Evolutionary conservation across 1,140 invertebrate genomes (phyloP).

Genomic region (Euura saliciscinereae): DNA sequence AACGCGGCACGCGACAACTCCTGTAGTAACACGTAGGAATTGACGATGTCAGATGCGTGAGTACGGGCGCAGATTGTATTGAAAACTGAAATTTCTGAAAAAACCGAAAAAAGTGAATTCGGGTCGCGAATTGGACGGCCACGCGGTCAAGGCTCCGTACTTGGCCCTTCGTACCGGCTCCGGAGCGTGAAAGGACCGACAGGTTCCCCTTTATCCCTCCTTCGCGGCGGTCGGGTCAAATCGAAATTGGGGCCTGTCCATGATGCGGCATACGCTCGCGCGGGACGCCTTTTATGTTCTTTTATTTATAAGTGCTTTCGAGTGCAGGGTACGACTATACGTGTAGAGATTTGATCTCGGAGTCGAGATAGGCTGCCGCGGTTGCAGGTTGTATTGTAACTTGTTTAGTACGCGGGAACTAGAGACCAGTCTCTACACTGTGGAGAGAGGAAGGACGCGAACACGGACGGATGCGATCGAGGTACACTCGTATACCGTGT

Average conservation of each 20-base stretch:
- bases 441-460: background rate
- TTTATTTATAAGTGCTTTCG: too few relatives aligned
- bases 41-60: too few relatives aligned
- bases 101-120: background rate
- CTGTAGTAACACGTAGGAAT: too few relatives aligned
- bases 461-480: background rate
- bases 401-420: background rate
- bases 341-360: background rate
- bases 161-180: background rate
- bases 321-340: too few relatives aligned
- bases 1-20: too few relatives aligned
- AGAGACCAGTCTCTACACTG: background rate
- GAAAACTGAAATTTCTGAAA: background rate
- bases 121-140: background rate
- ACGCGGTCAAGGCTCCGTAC: background rate
- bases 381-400: background rate
- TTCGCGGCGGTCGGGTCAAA: conserved; percentile 1
- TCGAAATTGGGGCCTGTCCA: background rate
- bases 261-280: too few relatives aligned
- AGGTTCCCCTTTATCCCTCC: background rate
- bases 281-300: too few relatives aligned
- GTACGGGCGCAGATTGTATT: background rate
- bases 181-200: background rate
- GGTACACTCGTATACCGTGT: background rate
- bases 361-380: background rate